These are phyloP conservation scores for Tachina grossa DNA, from an alignment of 2,888 invertebrate genomes.

Conservation along the genomic window DNA sequence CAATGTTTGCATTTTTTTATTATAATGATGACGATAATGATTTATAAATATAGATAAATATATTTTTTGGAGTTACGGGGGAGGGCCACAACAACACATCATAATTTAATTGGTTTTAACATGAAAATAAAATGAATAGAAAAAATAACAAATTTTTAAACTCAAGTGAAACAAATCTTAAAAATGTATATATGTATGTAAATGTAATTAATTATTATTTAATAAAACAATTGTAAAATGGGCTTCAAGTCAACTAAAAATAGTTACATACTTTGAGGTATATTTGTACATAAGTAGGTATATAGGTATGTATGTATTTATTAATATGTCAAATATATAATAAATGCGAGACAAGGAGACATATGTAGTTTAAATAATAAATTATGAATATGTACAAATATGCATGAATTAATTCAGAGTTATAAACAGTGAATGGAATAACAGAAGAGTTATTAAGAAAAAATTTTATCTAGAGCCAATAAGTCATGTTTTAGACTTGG, in stretches of 20 bases:
- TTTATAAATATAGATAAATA: constrained; percentile 53
- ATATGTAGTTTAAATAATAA: neutral
- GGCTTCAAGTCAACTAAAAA: constrained; percentile 3
- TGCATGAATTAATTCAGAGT: constrained; percentile 1
- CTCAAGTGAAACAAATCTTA: constrained; percentile 58
- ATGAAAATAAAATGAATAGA: constrained; percentile 71
- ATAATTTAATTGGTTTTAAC: constrained; percentile 70
- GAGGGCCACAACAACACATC: constrained; percentile 70
- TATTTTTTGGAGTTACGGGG: constrained; percentile 55
- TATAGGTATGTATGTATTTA: neutral
- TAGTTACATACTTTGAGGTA: neutral
- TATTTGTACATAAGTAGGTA: neutral
- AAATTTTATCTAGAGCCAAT: neutral
- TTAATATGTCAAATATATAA: neutral
- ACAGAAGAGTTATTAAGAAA: neutral
- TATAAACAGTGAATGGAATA: constrained; percentile 23
- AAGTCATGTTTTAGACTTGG: no score
- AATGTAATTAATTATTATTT: constrained; percentile 23
- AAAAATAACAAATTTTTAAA: constrained; percentile 55
- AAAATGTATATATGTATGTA: constrained; percentile 23
- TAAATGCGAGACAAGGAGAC: constrained; percentile 3
- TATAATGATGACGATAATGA: constrained; percentile 51
- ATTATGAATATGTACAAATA: constrained; percentile 37
- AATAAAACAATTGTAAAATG: constrained; percentile 27
- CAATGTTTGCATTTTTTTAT: constrained; percentile 45